These are phyloP conservation scores for Drosophila kepulauana DNA, from an alignment of 1,140 invertebrate genomes.

Conservation along the genomic window DNA sequence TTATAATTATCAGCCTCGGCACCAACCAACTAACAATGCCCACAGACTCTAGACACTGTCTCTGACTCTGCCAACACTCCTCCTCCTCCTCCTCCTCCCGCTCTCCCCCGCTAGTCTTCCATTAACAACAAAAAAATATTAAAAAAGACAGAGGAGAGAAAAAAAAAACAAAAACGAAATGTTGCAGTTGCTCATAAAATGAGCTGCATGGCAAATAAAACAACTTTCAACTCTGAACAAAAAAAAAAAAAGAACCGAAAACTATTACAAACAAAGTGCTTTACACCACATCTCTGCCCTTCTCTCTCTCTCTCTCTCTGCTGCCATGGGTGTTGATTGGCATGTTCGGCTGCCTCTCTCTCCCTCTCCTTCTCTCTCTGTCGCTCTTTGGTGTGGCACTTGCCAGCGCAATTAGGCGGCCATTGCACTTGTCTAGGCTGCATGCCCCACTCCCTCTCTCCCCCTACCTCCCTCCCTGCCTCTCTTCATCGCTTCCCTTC, in stretches of 20 bases:
- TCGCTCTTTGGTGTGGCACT: constrained; percentile 44
- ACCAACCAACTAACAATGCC: constrained; percentile 31
- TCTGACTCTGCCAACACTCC: background rate
- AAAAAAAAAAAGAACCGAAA: constrained; percentile 21
- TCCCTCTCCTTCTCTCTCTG: too few species aligned
- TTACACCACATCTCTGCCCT: background rate
- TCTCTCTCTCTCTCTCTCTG: constrained; percentile 9
- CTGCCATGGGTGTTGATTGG: constrained; percentile 71
- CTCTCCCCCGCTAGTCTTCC: constrained; percentile 16
- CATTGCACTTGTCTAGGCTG: constrained; percentile 68
- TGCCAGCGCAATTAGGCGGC: constrained; percentile 74
- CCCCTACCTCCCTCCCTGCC: background rate
- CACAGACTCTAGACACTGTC: constrained; percentile 4
- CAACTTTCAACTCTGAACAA: constrained; percentile 48
- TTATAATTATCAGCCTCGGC: constrained; percentile 71
- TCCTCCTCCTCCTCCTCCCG: background rate
- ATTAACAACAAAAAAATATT: constrained; percentile 35
- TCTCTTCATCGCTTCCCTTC: constrained; percentile 2
- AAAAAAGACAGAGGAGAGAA: background rate
- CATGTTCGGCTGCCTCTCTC: constrained; percentile 61
- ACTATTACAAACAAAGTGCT: constrained; percentile 62
- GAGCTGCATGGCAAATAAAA: constrained; percentile 72
- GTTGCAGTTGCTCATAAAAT: constrained; percentile 65
- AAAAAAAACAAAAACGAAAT: constrained; percentile 19
- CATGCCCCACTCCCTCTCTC: background rate